These are phyloP conservation scores for Eulithis prunata DNA, from an alignment of 2,888 invertebrate genomes.

Conservation along the genomic window DNA sequence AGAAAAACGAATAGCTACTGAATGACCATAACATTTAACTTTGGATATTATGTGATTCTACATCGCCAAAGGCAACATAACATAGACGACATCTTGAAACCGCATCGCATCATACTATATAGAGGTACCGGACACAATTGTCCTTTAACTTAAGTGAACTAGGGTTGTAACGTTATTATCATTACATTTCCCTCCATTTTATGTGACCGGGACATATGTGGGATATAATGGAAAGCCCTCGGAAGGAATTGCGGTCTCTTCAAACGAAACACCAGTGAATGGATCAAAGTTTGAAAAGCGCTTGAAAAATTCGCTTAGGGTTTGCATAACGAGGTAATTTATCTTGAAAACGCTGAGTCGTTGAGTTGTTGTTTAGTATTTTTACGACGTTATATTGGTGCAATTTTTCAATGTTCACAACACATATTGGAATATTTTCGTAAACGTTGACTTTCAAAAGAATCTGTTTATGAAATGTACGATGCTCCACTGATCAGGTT, in stretches of 20 bases:
- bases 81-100: constrained; percentile 22
- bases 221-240: constrained; percentile 57
- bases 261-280: constrained; percentile 44
- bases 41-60: constrained; percentile 1
- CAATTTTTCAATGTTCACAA: not conserved
- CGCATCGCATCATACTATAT: constrained; percentile 21
- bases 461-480: no score
- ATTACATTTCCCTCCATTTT: constrained; percentile 56
- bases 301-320: constrained; percentile 23
- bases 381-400: not conserved
- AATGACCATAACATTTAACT: not conserved
- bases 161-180: constrained; percentile 53
- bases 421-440: not conserved
- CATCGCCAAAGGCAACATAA: not conserved
- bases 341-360: constrained; percentile 9
- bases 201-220: constrained; percentile 44
- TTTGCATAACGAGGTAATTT: constrained; percentile 23
- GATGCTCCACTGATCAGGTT: no score
- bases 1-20: no score
- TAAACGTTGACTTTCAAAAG: no score
- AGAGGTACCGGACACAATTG: constrained; percentile 35
- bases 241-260: constrained; percentile 57
- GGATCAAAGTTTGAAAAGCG: constrained; percentile 40
- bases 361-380: not conserved
- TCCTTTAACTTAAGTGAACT: constrained; percentile 44